Percentiles rank a stretch among this genome's conserved stretches.
Evolutionary conservation across 2,113 vertebrate genomes (phyloP).

Genomic region (Grantiella picta): DNA sequence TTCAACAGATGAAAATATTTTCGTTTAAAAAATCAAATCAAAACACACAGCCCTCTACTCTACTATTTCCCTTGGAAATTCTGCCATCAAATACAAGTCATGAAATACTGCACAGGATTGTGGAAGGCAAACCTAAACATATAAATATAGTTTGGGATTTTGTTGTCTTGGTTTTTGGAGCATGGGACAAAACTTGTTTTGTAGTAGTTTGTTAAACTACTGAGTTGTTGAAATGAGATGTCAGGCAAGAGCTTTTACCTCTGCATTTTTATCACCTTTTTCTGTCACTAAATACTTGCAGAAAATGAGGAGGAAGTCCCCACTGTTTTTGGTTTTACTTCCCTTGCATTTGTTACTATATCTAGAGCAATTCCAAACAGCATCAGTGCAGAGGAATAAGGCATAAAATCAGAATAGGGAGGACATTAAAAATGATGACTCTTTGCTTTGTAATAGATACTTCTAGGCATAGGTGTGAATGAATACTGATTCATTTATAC

Average conservation of each 20-base stretch:
- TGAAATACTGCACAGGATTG: neutral
- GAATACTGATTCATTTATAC: neutral
- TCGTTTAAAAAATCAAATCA: neutral
- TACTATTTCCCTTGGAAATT: neutral
- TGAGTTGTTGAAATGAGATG: neutral
- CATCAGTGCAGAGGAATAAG: neutral
- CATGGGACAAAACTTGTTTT: neutral
- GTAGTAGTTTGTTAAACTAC: neutral
- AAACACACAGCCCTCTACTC: neutral
- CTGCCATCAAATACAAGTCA: neutral
- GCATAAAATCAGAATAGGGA: slow-evolving; percentile 56
- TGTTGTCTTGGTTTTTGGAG: neutral
- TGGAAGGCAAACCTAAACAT: neutral
- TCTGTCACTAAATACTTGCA: slow-evolving; percentile 28
- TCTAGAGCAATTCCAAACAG: neutral
- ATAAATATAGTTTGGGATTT: neutral
- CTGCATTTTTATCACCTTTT: slow-evolving; percentile 26
- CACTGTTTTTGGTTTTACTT: neutral
- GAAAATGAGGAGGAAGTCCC: neutral
- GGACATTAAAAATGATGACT: slow-evolving; percentile 25
- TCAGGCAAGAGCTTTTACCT: slow-evolving; percentile 24
- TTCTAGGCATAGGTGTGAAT: neutral
- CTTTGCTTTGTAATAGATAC: neutral
- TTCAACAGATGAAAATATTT: neutral
- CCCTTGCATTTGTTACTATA: neutral